Evolutionary conservation across 2,888 invertebrate genomes (phyloP).

Genomic region (Idaea aversata): DNA sequence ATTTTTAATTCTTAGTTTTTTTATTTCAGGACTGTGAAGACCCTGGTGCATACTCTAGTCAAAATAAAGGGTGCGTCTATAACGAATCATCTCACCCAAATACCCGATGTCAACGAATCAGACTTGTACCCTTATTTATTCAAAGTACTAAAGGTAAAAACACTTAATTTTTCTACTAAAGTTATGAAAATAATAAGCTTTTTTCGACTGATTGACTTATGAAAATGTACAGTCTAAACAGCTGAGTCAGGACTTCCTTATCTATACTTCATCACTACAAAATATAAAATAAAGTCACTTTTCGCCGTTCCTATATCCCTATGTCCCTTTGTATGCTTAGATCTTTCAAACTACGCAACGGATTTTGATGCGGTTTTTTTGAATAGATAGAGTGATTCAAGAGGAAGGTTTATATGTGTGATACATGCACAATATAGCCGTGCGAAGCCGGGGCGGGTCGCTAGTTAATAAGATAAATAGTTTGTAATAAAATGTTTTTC

Average conservation of each 20-base stretch:
- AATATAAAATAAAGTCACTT: no score
- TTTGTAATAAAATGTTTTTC: not conserved
- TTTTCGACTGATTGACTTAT: not conserved
- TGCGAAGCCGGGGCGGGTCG: no score
- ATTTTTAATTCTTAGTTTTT: no score
- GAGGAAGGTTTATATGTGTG: no score
- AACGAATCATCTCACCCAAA: slow-evolving; percentile 87
- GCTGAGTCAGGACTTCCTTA: no score
- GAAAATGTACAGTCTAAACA: not conserved
- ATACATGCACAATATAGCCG: no score
- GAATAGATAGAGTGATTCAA: no score
- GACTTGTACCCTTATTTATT: slow-evolving; percentile 93
- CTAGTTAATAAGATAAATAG: not conserved
- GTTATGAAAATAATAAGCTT: not conserved
- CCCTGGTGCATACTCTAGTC: slow-evolving; percentile 94
- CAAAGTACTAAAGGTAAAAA: slow-evolving; percentile 86
- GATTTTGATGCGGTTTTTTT: no score
- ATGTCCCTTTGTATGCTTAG: no score
- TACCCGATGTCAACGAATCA: slow-evolving; percentile 89
- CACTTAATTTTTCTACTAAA: not conserved
- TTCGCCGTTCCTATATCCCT: no score
- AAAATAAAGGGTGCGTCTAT: slow-evolving; percentile 92
- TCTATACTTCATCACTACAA: no score
- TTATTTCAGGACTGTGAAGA: slow-evolving; percentile 90
- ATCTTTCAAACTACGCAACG: no score